Conservation (phyloP, 2,888 invertebrate species). For the Agrochola macilenta region DNA sequence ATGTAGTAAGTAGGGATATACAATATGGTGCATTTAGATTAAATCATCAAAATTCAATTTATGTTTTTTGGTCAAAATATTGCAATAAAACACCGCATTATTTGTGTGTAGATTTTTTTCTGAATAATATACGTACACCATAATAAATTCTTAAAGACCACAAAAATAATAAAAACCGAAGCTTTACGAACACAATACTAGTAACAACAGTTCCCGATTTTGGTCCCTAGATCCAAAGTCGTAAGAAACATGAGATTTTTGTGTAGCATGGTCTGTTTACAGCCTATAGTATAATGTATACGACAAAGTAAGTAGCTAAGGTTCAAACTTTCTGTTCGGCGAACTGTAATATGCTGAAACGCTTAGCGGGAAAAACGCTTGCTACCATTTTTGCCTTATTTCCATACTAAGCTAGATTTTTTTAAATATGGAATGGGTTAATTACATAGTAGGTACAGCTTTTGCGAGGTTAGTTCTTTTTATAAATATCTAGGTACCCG, state of each 20-base stretch:
- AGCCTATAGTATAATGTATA: conserved; percentile 20
- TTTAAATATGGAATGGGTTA: conserved; percentile 24
- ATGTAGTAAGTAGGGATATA: neutral
- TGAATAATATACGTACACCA: neutral
- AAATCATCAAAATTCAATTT: neutral
- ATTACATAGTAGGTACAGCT: conserved; percentile 3
- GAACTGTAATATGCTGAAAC: conserved; percentile 36
- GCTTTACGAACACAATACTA: neutral
- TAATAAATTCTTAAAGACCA: neutral
- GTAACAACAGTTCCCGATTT: neutral
- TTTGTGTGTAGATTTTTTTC: neutral
- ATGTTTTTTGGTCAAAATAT: neutral
- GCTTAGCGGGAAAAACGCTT: conserved; percentile 31
- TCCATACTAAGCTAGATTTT: conserved; percentile 35
- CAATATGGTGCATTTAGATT: neutral
- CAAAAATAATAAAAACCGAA: neutral
- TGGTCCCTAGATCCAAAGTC: neutral
- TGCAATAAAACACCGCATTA: neutral
- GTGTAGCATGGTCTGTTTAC: conserved; percentile 20
- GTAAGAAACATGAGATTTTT: neutral
- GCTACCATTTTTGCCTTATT: conserved; percentile 45
- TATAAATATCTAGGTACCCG: neutral
- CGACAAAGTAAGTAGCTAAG: conserved; percentile 18
- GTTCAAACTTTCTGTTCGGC: conserved; percentile 27
- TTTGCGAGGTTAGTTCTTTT: neutral